These are phyloP conservation scores for Nixonia krombeini DNA, from an alignment of 1,140 invertebrate genomes.

Conservation along the genomic window DNA sequence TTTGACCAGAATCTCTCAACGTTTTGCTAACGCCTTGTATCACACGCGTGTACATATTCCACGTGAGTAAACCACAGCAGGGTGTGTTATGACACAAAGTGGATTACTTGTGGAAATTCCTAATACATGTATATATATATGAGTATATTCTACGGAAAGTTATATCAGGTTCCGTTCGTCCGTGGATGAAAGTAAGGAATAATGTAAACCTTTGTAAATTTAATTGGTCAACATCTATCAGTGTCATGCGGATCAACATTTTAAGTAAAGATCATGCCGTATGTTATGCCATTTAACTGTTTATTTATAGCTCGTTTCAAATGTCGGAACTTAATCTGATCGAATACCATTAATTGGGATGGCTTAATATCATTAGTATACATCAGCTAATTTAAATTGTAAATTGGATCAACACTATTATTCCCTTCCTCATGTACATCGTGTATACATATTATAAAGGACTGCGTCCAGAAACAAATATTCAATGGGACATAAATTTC, in stretches of 20 bases:
- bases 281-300: background rate
- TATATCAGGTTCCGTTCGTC: no score
- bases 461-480: background rate
- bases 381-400: conserved; percentile 25
- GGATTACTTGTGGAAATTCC: no score
- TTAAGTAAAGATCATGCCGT: background rate
- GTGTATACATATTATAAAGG: background rate
- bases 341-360: conserved; percentile 16
- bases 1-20: no score
- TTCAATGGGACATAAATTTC: background rate
- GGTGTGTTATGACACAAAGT: no score
- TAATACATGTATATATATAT: no score
- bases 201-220: no score
- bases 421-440: conserved; percentile 9
- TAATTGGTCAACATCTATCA: conserved; percentile 2
- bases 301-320: conserved; percentile 12
- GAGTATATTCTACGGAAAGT: no score
- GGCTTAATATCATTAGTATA: conserved; percentile 25
- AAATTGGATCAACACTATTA: conserved; percentile 26
- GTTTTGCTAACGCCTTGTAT: no score
- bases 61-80: no score
- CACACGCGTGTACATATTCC: no score
- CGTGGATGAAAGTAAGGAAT: no score
- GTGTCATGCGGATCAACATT: no score
- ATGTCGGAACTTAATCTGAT: conserved; percentile 18